A percentile compares a stretch with the other conserved stretches of the same genome.
Evolutionary conservation across 2,888 invertebrate genomes (phyloP).

Genomic region (Tipula unca): DNA sequence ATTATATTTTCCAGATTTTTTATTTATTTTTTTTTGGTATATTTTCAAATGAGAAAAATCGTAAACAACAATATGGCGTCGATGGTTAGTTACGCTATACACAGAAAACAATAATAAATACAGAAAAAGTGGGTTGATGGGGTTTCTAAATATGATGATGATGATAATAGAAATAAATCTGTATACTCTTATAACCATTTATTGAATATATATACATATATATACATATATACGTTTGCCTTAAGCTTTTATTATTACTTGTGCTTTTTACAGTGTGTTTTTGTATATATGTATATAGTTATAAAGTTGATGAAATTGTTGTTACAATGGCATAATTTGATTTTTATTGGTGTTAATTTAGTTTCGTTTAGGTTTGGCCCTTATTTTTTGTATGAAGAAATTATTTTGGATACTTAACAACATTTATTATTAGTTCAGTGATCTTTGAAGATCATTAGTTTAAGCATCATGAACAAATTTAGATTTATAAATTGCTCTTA

Average conservation of each 20-base stretch:
- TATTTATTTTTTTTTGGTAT: background rate
- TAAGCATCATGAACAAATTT: too few relatives aligned
- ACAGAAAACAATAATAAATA: background rate
- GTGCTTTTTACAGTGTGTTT: background rate
- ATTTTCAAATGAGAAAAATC: background rate
- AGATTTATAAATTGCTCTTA: too few relatives aligned
- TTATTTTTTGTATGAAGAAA: too few relatives aligned
- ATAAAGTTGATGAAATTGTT: background rate
- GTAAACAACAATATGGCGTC: constrained; percentile 14
- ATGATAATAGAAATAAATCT: background rate
- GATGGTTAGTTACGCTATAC: background rate
- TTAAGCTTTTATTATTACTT: background rate
- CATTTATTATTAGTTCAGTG: too few relatives aligned
- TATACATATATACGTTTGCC: background rate
- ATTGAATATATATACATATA: background rate
- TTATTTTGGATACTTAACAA: too few relatives aligned
- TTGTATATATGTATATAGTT: background rate
- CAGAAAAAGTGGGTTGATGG: background rate
- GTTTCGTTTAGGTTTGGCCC: background rate
- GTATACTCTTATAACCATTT: background rate
- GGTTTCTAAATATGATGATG: background rate
- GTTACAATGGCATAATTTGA: background rate
- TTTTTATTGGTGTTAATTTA: background rate
- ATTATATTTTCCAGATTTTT: background rate
- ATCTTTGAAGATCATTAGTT: too few relatives aligned